Evolutionary conservation across 2,888 invertebrate species (phyloP).

Genomic region (Polietes domitor): DNA sequence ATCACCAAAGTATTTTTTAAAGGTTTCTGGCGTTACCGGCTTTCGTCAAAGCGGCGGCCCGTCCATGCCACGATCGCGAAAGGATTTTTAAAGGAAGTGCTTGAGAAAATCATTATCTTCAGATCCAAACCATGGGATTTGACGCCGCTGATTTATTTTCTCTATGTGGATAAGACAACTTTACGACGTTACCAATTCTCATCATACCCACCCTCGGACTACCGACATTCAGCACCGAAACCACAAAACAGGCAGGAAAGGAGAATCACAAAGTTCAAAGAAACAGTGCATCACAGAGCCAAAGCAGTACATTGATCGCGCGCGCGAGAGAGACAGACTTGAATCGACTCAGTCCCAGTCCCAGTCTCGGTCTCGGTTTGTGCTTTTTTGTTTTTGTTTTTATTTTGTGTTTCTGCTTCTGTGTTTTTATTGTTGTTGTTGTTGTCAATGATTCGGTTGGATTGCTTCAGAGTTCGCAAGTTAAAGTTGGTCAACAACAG

Average conservation of each 20-base stretch:
- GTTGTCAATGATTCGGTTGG: constrained; percentile 40
- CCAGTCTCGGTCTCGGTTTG: constrained; percentile 1
- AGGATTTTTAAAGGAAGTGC: no score
- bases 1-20: no score
- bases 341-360: neutral
- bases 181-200: neutral
- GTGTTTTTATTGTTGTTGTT: constrained; percentile 2
- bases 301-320: neutral
- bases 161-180: no score
- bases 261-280: constrained; percentile 61
- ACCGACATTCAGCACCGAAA: neutral
- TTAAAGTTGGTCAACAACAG: constrained; percentile 61
- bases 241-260: constrained; percentile 17
- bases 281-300: constrained; percentile 57
- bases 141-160: no score
- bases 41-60: no score
- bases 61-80: no score
- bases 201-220: neutral
- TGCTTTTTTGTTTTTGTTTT: constrained; percentile 12
- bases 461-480: constrained; percentile 61
- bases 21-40: no score
- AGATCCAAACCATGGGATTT: no score
- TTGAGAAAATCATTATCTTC: no score
- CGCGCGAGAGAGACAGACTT: neutral
- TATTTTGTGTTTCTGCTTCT: neutral